Evolutionary conservation across 1,140 invertebrate species (phyloP).

Genomic region (Bradysia coprophila): DNA sequence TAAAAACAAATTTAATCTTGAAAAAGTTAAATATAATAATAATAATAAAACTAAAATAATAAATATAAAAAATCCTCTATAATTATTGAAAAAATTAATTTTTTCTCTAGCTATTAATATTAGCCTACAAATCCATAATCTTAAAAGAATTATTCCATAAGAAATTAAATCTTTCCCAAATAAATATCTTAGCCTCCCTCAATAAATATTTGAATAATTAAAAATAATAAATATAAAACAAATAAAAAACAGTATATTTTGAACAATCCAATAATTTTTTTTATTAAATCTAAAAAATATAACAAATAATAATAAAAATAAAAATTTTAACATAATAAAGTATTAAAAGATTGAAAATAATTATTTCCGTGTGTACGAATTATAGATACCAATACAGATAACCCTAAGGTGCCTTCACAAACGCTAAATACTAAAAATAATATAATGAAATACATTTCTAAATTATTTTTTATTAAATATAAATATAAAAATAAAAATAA

Average conservation of each 20-base stretch:
- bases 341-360: slow-evolving; percentile 31
- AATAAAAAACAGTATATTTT: slow-evolving; percentile 22
- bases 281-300: slow-evolving; percentile 20
- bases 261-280: slow-evolving; percentile 20
- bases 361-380: slow-evolving; percentile 33
- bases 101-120: slow-evolving; percentile 29
- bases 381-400: slow-evolving; percentile 33
- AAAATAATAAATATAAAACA: slow-evolving; percentile 23
- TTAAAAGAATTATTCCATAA: slow-evolving; percentile 30
- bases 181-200: slow-evolving; percentile 20
- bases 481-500: slow-evolving; percentile 28
- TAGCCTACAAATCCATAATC: slow-evolving; percentile 29
- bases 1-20: slow-evolving; percentile 31
- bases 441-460: slow-evolving; percentile 31
- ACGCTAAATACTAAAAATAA: slow-evolving; percentile 36
- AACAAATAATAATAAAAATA: slow-evolving; percentile 24
- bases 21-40: slow-evolving; percentile 34
- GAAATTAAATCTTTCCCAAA: slow-evolving; percentile 26
- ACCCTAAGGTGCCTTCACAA: slow-evolving; percentile 33
- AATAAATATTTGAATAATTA: slow-evolving; percentile 21
- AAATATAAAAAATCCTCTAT: slow-evolving; percentile 27
- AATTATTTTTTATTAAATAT: slow-evolving; percentile 25
- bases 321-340: slow-evolving; percentile 31
- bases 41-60: slow-evolving; percentile 32
- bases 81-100: slow-evolving; percentile 25